These are phyloP conservation scores for Siniperca scherzeri DNA, from an alignment of 2,797 vertebrate species.

Conservation along the genomic window DNA sequence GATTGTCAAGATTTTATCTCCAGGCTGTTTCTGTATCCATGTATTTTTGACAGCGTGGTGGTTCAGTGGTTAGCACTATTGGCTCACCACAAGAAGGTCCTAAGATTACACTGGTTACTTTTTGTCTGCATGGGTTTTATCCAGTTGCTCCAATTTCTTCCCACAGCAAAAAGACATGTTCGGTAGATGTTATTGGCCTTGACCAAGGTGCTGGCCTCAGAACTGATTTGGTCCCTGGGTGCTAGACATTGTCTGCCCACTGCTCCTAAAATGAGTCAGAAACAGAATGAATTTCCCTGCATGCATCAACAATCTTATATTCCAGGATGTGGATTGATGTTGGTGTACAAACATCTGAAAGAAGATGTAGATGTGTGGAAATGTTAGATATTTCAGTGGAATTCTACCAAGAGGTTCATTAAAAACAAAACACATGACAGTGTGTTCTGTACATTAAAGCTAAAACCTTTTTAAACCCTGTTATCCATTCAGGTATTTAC, in stretches of 20 bases:
- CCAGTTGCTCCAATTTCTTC: conserved; percentile 29
- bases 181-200: neutral
- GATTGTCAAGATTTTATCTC: conserved; percentile 33
- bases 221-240: neutral
- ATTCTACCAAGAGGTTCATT: neutral
- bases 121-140: neutral
- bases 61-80: conserved; percentile 8
- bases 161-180: conserved; percentile 20
- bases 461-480: neutral
- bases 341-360: neutral
- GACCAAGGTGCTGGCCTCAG: conserved; percentile 22
- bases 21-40: conserved; percentile 16
- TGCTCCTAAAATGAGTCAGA: neutral
- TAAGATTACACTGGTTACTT: conserved; percentile 3
- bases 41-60: neutral
- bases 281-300: conserved; percentile 1
- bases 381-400: neutral
- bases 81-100: neutral
- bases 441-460: neutral
- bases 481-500: neutral
- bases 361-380: neutral
- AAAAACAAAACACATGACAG: neutral
- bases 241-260: neutral
- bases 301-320: neutral
- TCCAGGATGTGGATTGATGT: neutral